A percentile compares a stretch with the other conserved stretches of the same genome.
phyloP scores from a whole-genome alignment of 2,888 invertebrate genomes.

The Dicyrtoma fusca region DNA sequence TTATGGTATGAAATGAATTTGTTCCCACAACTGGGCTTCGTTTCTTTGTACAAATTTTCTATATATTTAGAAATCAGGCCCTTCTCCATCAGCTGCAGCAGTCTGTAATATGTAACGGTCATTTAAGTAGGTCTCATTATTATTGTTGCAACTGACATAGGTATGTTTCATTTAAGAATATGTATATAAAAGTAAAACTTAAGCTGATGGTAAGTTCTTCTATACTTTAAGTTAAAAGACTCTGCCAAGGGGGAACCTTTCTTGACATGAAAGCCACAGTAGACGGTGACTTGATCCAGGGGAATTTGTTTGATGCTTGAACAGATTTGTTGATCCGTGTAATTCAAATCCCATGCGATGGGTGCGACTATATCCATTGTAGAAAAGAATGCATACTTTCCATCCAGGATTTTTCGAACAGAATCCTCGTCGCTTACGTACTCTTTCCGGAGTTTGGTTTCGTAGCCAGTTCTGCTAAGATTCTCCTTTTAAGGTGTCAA shows the following conservation, averaged over 20 bases:
- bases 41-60: conserved; percentile 27
- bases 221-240: conserved; percentile 41
- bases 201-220: too few species aligned
- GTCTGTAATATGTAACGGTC: too few species aligned
- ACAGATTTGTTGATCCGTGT: conserved; percentile 31
- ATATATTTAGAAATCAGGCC: conserved; percentile 39
- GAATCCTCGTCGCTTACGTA: conserved; percentile 21
- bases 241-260: conserved; percentile 39
- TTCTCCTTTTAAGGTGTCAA: too few species aligned
- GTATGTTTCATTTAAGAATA: too few species aligned
- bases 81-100: conserved; percentile 39
- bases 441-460: not conserved
- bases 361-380: conserved; percentile 7
- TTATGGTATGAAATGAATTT: conserved; percentile 14
- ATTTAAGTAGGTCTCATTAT: too few species aligned
- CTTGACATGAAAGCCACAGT: conserved; percentile 38
- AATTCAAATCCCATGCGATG: conserved; percentile 2
- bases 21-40: conserved; percentile 33
- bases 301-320: conserved; percentile 15
- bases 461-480: too few species aligned
- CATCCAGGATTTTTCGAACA: conserved; percentile 4
- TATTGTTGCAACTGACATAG: too few species aligned
- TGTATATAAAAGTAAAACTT: too few species aligned
- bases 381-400: conserved; percentile 20
- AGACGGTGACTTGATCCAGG: conserved; percentile 18